Conservation (phyloP, 2,888 invertebrate species). For the Tipula vernalis region DNA sequence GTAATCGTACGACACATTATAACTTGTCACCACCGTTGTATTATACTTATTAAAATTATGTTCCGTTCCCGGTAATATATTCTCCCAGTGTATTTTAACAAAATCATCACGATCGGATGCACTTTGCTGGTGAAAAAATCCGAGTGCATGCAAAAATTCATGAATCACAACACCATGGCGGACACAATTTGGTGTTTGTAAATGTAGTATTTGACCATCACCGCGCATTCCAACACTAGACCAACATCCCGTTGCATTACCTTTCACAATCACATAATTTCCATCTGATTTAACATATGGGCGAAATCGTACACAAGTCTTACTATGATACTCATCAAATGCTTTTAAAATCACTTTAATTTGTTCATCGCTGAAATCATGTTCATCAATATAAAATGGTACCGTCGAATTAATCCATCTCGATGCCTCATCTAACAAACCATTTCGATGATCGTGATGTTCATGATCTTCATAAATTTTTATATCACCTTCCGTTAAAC, state of each 20-base stretch:
- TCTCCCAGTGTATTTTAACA: constrained; percentile 60
- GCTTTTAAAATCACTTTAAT: constrained; percentile 41
- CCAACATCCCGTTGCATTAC: constrained; percentile 47
- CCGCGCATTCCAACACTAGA: constrained; percentile 50
- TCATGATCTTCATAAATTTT: constrained; percentile 34
- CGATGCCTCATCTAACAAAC: constrained; percentile 33
- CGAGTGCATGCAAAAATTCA: constrained; percentile 66
- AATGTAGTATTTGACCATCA: constrained; percentile 46
- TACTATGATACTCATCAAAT: constrained; percentile 45
- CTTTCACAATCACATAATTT: constrained; percentile 45
- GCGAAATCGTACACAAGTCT: constrained; percentile 50
- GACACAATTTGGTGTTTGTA: constrained; percentile 43
- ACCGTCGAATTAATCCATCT: constrained; percentile 43
- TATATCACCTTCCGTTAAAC: constrained; percentile 49
- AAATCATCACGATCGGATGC: constrained; percentile 63
- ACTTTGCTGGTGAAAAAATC: constrained; percentile 76
- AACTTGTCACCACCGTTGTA: constrained; percentile 48
- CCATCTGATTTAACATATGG: constrained; percentile 42
- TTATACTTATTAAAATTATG: constrained; percentile 53
- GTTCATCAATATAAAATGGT: constrained; percentile 40
- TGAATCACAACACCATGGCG: constrained; percentile 55
- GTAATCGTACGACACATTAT: constrained; percentile 56
- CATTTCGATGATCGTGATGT: constrained; percentile 29
- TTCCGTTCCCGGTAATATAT: constrained; percentile 40
- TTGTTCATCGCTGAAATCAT: constrained; percentile 39